Conservation (phyloP, 2,888 invertebrate species). For the Erannis defoliaria region DNA sequence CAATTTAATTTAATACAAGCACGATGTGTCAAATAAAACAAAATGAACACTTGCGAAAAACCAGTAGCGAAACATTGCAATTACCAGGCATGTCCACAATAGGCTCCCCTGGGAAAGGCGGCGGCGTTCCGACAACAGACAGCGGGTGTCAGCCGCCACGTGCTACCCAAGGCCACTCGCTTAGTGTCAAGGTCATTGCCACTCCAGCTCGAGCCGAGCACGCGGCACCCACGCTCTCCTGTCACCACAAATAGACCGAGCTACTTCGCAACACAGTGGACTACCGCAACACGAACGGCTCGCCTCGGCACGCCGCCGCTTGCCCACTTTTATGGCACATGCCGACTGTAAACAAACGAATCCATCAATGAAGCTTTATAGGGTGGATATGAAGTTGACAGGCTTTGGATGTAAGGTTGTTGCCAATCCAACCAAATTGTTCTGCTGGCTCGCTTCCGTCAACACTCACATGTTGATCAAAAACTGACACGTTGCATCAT, state of each 20-base stretch:
- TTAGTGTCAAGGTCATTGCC: slow-evolving; percentile 87
- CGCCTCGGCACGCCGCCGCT: slow-evolving; percentile 45
- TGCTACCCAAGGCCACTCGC: slow-evolving; percentile 87
- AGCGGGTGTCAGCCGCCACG: slow-evolving; percentile 86
- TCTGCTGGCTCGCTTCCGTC: background rate
- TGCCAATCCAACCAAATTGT: background rate
- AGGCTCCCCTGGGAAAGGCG: slow-evolving; percentile 86
- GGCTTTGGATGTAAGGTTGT: background rate
- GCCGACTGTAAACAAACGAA: slow-evolving; percentile 31
- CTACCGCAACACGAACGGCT: slow-evolving; percentile 70
- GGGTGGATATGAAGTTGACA: slow-evolving; percentile 13
- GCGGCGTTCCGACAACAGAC: slow-evolving; percentile 86
- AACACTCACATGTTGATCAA: background rate
- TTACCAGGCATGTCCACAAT: slow-evolving; percentile 77
- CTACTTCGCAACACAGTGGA: slow-evolving; percentile 76
- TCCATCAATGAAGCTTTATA: slow-evolving; percentile 35
- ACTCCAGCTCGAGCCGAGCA: slow-evolving; percentile 85
- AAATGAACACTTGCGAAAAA: slow-evolving; percentile 4
- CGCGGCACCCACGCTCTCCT: slow-evolving; percentile 85
- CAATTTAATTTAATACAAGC: background rate
- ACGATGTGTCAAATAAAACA: background rate
- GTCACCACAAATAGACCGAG: slow-evolving; percentile 86
- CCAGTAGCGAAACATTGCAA: slow-evolving; percentile 52
- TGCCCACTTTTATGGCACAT: slow-evolving; percentile 48
- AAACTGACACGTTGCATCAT: background rate